Evolutionary conservation across 2,113 vertebrate genomes (phyloP), one percentile per base, ranked within the genome.

Genomic region (Grus americana): DNA sequence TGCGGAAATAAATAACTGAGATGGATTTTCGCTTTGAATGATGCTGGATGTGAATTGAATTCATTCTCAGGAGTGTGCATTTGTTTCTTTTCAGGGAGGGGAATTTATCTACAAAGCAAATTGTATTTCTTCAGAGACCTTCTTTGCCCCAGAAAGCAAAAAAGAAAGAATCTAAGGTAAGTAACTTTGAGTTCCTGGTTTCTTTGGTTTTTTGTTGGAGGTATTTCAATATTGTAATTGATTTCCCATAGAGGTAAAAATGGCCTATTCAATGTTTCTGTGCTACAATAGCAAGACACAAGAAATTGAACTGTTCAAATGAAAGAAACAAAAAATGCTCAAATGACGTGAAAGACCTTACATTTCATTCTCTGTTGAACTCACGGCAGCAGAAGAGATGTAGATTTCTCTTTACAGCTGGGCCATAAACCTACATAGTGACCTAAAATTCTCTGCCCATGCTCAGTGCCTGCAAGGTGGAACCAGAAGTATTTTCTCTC

Each of bases 101-200:
- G 62, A 99, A 98, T 92, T 95, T 99, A 94, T 98, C 99, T 97
- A 99, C 99, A 98, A 99, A 99, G 97, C 99, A 99, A 98, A 99
- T 99, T 34, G 99, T 99, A 92, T 99, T 99, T 97, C 99, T 99
- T 96, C 99, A 99, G 98, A 99, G 99, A 98, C 99, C 99, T 5
- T 97, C 99, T 88, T 97, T 99, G 97, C 98, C 98, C 95, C 98
- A 99, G 97, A 98, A 98, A 98, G 84, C 88, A 80, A 99, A 99
- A 98, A 99, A 98, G 97, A 99, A 98, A 94, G 99, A 99, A 47
- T 98, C 99, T 24, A 99, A 99, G 99, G 99, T 99, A 98, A 96
- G 76, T 73, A 86, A 93, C 93, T 92, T 92, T 67, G 59, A 58
- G 47, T 87, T 97, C 88, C 81, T 92, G 47, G 46, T 50, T 93